These are phyloP conservation scores for Neosilurus mollespiculum DNA, from an alignment of 2,797 vertebrate species.

Conservation along the genomic window DNA sequence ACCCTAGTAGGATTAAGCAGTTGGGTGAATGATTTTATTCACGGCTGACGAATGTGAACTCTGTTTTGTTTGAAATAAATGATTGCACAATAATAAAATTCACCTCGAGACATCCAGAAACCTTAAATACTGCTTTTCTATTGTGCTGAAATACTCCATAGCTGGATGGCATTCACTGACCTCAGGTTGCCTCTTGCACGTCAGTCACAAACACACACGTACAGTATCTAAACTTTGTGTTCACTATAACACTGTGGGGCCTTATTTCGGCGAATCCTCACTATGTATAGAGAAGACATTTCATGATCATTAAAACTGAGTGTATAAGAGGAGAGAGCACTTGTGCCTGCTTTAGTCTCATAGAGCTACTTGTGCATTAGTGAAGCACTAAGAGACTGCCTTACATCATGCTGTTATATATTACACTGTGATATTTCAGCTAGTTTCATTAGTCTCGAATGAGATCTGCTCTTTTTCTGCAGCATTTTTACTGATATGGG, in stretches of 20 bases:
- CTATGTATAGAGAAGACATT: constrained; percentile 7
- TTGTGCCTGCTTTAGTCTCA: constrained; percentile 22
- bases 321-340: neutral
- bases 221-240: neutral
- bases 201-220: constrained; percentile 1
- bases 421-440: neutral
- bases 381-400: neutral
- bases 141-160: neutral
- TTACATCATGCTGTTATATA: neutral
- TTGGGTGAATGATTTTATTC: neutral
- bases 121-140: neutral
- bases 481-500: neutral
- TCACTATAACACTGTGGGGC: neutral
- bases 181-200: neutral
- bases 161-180: no score
- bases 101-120: neutral
- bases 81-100: neutral
- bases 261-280: constrained; percentile 31
- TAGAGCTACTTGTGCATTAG: neutral
- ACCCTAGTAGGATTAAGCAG: no score
- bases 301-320: constrained; percentile 17
- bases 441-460: neutral
- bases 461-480: neutral
- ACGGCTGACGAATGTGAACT: neutral
- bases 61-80: neutral